Evolutionary conservation across 2,113 vertebrate genomes (phyloP).

Genomic region (Platichthys stellatus): DNA sequence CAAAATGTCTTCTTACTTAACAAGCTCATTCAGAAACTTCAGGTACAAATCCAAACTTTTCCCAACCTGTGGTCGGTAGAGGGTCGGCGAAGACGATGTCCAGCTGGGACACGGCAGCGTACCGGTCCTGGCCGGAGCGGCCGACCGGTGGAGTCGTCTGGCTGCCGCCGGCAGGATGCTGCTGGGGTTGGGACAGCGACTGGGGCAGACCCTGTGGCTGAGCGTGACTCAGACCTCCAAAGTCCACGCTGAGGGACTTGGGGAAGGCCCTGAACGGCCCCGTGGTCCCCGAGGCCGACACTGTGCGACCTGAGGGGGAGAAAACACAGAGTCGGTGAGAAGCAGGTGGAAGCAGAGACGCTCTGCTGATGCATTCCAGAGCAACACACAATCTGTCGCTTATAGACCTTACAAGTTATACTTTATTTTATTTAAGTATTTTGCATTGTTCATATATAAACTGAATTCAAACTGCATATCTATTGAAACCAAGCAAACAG

Average conservation of each 20-base stretch:
- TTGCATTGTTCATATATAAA: no score
- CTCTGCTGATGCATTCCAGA: background rate
- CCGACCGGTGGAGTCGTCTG: conserved; percentile 45
- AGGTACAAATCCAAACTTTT: background rate
- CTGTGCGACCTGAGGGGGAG: conserved; percentile 75
- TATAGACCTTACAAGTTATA: no score
- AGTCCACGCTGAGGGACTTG: conserved; percentile 85
- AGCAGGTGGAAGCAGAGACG: background rate
- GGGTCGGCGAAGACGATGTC: conserved; percentile 79
- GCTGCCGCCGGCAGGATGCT: conserved; percentile 18
- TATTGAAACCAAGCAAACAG: no score
- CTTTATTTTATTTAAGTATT: no score
- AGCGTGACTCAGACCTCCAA: conserved; percentile 78
- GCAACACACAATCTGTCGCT: no score
- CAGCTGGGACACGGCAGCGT: conserved; percentile 83
- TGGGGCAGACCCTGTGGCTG: conserved; percentile 60
- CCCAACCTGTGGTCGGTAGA: conserved; percentile 71
- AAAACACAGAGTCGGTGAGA: background rate
- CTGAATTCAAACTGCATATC: no score
- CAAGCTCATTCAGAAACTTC: no score
- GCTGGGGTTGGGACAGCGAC: conserved; percentile 30
- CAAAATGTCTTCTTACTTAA: no score
- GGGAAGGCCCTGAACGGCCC: conserved; percentile 85
- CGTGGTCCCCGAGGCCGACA: conserved; percentile 75
- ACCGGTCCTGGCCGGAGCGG: conserved; percentile 75